Evolutionary conservation across 2,113 vertebrate species (phyloP).

Genomic region (Equus quagga): DNA sequence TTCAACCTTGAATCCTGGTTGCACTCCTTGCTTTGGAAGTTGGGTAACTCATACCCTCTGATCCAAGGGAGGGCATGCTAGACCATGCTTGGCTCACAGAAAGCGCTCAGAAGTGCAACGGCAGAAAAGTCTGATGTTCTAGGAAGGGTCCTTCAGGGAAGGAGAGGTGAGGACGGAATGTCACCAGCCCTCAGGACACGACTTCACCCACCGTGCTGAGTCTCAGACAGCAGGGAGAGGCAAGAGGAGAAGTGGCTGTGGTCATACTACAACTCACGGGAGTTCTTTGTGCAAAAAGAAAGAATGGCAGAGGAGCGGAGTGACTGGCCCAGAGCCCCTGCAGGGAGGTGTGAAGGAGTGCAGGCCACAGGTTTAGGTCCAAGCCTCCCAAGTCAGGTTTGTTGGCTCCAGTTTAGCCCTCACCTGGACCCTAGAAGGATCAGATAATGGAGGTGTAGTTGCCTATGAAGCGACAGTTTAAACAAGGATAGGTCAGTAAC

Average conservation of each 20-base stretch:
- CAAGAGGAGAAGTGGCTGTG: rapidly evolving
- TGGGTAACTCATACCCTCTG: background rate
- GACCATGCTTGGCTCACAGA: background rate
- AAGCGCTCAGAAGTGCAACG: rapidly evolving
- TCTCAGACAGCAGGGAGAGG: background rate
- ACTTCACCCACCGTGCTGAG: background rate
- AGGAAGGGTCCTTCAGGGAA: background rate
- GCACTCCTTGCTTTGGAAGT: background rate
- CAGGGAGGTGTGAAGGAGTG: rapidly evolving
- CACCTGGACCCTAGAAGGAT: background rate
- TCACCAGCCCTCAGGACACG: background rate
- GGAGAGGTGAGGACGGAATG: rapidly evolving
- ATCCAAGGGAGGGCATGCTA: background rate
- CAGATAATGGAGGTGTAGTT: background rate
- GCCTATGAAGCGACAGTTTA: background rate
- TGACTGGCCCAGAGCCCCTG: background rate
- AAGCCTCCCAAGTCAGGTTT: background rate
- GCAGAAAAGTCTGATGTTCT: background rate
- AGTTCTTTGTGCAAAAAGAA: background rate
- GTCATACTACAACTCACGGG: background rate
- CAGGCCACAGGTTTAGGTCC: background rate
- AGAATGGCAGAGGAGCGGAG: rapidly evolving
- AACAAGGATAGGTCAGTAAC: background rate
- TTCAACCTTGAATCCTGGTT: rapidly evolving
- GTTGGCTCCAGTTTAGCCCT: background rate